These are phyloP conservation scores for Dendrolimus pini DNA, from an alignment of 2,888 invertebrate genomes.

Conservation along the genomic window DNA sequence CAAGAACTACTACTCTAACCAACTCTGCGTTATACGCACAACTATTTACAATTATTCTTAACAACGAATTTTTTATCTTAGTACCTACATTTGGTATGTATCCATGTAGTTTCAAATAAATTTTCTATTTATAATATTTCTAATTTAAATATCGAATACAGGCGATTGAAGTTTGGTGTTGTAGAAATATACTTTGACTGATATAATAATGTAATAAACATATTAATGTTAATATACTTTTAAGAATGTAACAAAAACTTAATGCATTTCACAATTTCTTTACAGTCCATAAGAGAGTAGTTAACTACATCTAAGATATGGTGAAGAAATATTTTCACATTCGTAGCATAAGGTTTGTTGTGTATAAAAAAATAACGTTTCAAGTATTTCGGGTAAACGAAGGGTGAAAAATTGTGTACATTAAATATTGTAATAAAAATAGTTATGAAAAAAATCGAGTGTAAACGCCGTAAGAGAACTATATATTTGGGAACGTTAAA, in stretches of 20 bases:
- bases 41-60: no score
- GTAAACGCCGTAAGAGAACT: conserved; percentile 67
- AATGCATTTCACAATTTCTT: conserved; percentile 75
- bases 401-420: conserved; percentile 66
- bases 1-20: no score
- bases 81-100: no score
- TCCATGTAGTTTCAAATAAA: no score
- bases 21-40: no score
- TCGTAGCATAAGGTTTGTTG: conserved; percentile 70
- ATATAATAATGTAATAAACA: conserved; percentile 63
- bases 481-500: conserved; percentile 72
- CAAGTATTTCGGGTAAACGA: conserved; percentile 63
- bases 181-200: conserved; percentile 73
- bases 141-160: conserved; percentile 9
- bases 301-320: conserved; percentile 57
- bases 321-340: conserved; percentile 74
- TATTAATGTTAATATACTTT: conserved; percentile 71
- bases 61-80: no score
- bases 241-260: conserved; percentile 70
- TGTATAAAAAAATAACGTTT: conserved; percentile 65
- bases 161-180: conserved; percentile 31
- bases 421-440: conserved; percentile 66
- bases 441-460: conserved; percentile 53
- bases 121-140: no score
- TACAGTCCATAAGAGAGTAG: conserved; percentile 69